A percentile compares a stretch with the other conserved stretches of the same genome.
Conservation (phyloP, 1,140 invertebrate genomes). For the Lordiphosa collinella region DNA sequence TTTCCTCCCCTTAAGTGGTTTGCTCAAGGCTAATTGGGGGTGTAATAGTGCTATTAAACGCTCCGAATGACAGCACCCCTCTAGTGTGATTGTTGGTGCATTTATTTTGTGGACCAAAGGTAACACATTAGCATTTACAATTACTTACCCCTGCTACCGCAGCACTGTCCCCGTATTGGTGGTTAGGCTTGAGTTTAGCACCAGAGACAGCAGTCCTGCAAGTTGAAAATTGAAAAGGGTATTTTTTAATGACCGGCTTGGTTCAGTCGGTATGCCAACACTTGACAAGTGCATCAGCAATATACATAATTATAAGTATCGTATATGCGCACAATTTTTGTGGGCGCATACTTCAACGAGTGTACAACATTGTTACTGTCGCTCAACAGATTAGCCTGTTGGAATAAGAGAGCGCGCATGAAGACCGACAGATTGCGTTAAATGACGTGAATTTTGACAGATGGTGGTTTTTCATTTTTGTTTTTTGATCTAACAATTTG, state of each 20-base stretch:
- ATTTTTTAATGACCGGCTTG: slow-evolving; percentile 63
- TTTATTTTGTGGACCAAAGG: slow-evolving; percentile 53
- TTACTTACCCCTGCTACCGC: slow-evolving; percentile 21
- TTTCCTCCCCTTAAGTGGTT: neutral
- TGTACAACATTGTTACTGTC: slow-evolving; percentile 32
- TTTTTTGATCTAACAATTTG: slow-evolving; percentile 75
- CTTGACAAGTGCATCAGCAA: slow-evolving; percentile 69
- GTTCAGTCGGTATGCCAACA: slow-evolving; percentile 57
- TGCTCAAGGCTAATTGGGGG: slow-evolving; percentile 63
- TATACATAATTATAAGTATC: slow-evolving; percentile 52
- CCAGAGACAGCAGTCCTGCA: slow-evolving; percentile 18
- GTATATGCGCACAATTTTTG: slow-evolving; percentile 46
- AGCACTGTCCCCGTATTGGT: slow-evolving; percentile 32
- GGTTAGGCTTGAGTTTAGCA: slow-evolving; percentile 14
- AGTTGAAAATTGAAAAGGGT: slow-evolving; percentile 46
- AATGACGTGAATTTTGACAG: slow-evolving; percentile 77
- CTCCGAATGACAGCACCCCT: slow-evolving; percentile 40
- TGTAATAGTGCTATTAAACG: slow-evolving; percentile 63
- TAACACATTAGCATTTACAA: slow-evolving; percentile 59
- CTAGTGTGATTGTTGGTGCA: slow-evolving; percentile 23
- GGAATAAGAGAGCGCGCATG: slow-evolving; percentile 10
- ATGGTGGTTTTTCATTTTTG: slow-evolving; percentile 67
- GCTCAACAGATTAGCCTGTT: slow-evolving; percentile 32
- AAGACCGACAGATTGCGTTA: slow-evolving; percentile 57
- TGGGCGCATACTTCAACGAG: slow-evolving; percentile 21